phyloP scores from a whole-genome alignment of 2,797 vertebrate genomes.

The Diplodus sargus region DNA sequence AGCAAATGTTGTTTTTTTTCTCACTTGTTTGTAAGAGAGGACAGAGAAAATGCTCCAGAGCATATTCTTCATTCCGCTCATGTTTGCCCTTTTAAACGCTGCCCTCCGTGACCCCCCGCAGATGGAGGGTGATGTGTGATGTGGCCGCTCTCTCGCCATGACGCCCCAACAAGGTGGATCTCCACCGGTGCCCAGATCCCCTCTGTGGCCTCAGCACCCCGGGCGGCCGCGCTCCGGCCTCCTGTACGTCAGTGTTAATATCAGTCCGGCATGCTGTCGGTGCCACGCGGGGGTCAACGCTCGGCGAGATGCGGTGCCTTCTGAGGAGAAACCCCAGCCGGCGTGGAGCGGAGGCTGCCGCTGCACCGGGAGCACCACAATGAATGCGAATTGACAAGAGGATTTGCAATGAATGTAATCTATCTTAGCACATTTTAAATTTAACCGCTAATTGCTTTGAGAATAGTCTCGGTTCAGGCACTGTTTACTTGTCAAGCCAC shows the following conservation, averaged over 20 bases:
- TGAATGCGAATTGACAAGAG: conserved; percentile 39
- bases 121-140: conserved; percentile 55
- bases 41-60: conserved; percentile 18
- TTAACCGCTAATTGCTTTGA: conserved; percentile 54
- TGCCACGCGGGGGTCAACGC: conserved; percentile 45
- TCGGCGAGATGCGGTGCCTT: not conserved
- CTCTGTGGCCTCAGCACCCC: conserved; percentile 39
- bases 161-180: conserved; percentile 60
- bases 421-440: conserved; percentile 52
- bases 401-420: conserved; percentile 45
- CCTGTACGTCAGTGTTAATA: conserved; percentile 61
- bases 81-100: conserved; percentile 70
- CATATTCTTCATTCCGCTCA: conserved; percentile 57
- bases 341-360: conserved; percentile 21
- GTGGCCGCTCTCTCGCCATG: conserved; percentile 47
- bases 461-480: conserved; percentile 30
- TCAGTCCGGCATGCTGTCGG: conserved; percentile 35
- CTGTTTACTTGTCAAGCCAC: conserved; percentile 24
- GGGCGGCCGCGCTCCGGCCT: conserved; percentile 15
- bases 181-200: conserved; percentile 47
- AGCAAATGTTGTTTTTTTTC: conserved; percentile 14
- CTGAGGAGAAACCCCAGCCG: conserved; percentile 55
- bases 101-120: conserved; percentile 53
- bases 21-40: not conserved
- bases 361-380: conserved; percentile 7